phyloP scores from a whole-genome alignment of 2,797 vertebrate genomes.

The Yasuhikotakia modesta region DNA sequence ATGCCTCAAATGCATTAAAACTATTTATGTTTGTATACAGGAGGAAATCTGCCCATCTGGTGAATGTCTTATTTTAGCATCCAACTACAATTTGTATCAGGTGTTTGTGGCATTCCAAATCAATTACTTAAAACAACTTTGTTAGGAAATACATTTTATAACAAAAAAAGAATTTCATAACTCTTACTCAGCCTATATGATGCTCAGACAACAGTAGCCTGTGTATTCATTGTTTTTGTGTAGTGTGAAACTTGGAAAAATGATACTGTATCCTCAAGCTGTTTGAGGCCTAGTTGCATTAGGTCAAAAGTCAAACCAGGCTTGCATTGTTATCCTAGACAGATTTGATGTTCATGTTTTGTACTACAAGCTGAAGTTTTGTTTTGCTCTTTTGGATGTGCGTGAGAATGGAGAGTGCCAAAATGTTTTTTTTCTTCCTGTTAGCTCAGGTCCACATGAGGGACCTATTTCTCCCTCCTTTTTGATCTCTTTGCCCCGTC shows the following conservation, averaged over 20 bases:
- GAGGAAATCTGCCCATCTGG: background rate
- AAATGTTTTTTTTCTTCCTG: constrained; percentile 48
- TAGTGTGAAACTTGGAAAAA: constrained; percentile 35
- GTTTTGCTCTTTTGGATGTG: background rate
- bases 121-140: background rate
- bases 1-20: background rate
- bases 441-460: constrained; percentile 32
- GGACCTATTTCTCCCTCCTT: background rate
- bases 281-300: background rate
- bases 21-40: background rate
- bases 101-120: background rate
- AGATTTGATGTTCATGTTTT: background rate
- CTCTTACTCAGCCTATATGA: too few relatives aligned
- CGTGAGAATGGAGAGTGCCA: background rate
- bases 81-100: background rate
- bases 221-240: constrained; percentile 50
- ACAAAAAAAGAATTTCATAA: too few relatives aligned
- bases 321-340: background rate
- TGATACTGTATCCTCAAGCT: too few relatives aligned
- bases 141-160: too few relatives aligned
- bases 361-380: constrained; percentile 6
- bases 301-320: background rate
- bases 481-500: background rate
- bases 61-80: background rate
- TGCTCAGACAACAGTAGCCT: constrained; percentile 27